These are phyloP conservation scores for Geotrupes spiniger DNA, from an alignment of 2,888 invertebrate species.

Conservation along the genomic window DNA sequence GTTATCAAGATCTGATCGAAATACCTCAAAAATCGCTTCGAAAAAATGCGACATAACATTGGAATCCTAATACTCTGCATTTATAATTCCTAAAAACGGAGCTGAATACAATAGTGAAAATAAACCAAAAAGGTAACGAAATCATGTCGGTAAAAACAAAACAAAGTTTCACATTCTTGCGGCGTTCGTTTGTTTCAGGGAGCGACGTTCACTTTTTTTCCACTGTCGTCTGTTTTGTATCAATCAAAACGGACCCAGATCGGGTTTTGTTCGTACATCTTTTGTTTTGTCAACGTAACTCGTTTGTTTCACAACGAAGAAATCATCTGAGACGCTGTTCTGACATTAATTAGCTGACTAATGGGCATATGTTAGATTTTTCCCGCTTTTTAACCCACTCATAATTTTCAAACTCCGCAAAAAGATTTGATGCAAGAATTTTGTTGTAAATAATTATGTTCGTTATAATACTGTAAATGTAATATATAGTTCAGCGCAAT, in stretches of 20 bases:
- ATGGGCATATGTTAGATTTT: constrained; percentile 48
- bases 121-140: constrained; percentile 31
- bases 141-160: constrained; percentile 38
- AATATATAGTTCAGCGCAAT: too few species aligned
- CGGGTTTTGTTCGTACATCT: constrained; percentile 37
- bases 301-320: constrained; percentile 42
- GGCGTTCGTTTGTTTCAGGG: constrained; percentile 44
- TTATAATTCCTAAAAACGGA: constrained; percentile 42
- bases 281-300: constrained; percentile 41
- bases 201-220: constrained; percentile 42
- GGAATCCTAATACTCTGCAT: constrained; percentile 44
- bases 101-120: constrained; percentile 43
- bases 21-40: constrained; percentile 28
- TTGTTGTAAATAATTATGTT: constrained; percentile 11
- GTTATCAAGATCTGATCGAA: constrained; percentile 29
- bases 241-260: constrained; percentile 45
- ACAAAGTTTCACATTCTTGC: constrained; percentile 43
- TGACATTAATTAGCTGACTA: constrained; percentile 47
- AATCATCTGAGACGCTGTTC: constrained; percentile 46
- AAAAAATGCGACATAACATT: constrained; percentile 43
- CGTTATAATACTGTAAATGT: not conserved
- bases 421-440: constrained; percentile 13
- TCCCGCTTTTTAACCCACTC: constrained; percentile 30
- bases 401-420: constrained; percentile 31
- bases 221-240: constrained; percentile 48